These are phyloP conservation scores for Sminthurinus aureus DNA, from an alignment of 2,888 invertebrate genomes.

Conservation along the genomic window DNA sequence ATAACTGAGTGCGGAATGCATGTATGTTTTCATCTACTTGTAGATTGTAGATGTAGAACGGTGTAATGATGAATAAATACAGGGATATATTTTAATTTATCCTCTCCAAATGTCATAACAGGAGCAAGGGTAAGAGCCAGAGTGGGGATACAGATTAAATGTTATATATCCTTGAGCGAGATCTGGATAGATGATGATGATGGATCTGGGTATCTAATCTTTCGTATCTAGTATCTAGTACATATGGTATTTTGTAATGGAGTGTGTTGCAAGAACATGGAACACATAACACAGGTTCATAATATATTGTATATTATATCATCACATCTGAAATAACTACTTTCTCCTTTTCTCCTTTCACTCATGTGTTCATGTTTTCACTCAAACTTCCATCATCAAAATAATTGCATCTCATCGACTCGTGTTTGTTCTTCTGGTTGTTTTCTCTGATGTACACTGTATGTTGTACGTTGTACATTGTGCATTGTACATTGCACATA, in stretches of 20 bases:
- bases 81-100: slow-evolving; percentile 6
- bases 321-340: neutral
- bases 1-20: too few species aligned
- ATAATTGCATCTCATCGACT: neutral
- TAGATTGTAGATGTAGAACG: too few species aligned
- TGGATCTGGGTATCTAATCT: too few species aligned
- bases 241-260: neutral
- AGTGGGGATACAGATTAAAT: too few species aligned
- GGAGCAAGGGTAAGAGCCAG: slow-evolving; percentile 7
- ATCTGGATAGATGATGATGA: too few species aligned
- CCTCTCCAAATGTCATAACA: neutral
- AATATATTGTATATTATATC: neutral
- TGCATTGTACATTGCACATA: too few species aligned
- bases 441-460: too few species aligned
- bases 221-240: neutral
- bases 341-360: neutral
- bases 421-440: neutral
- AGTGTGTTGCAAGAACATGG: neutral
- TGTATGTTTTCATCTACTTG: too few species aligned
- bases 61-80: neutral
- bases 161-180: too few species aligned
- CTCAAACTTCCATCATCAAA: slow-evolving; percentile 6
- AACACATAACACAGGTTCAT: too few species aligned
- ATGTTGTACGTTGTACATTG: too few species aligned
- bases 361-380: too few species aligned